Conservation (phyloP, 1,140 invertebrate genomes). For the Nasonia longicornis region DNA sequence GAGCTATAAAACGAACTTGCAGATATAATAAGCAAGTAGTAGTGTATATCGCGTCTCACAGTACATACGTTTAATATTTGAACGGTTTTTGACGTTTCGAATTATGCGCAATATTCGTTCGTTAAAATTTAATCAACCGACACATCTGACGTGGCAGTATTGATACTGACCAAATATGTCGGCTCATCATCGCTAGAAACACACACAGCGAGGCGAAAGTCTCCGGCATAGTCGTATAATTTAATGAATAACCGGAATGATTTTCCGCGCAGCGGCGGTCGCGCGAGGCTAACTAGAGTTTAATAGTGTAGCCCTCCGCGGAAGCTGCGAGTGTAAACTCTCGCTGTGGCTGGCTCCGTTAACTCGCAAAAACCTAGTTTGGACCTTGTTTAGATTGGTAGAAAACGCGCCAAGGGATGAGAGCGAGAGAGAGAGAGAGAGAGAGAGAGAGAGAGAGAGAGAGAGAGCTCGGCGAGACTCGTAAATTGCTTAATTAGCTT, state of each 20-base stretch:
- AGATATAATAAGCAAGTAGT: no score
- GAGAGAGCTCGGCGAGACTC: slow-evolving; percentile 15
- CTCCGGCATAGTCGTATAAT: background rate
- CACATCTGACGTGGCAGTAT: no score
- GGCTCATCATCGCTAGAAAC: background rate
- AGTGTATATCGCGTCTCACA: no score
- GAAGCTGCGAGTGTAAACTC: slow-evolving; percentile 49
- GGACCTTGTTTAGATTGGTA: slow-evolving; percentile 55
- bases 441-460: background rate
- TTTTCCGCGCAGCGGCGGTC: slow-evolving; percentile 31
- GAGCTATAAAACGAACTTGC: no score
- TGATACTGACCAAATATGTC: no score
- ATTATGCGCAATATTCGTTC: no score
- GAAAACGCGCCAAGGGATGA: slow-evolving; percentile 41
- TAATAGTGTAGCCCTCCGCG: slow-evolving; percentile 53
- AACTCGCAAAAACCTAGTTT: slow-evolving; percentile 58
- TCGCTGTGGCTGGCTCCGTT: slow-evolving; percentile 40
- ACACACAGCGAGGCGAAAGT: background rate
- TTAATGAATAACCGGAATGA: slow-evolving; percentile 23
- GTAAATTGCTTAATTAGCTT: slow-evolving; percentile 63
- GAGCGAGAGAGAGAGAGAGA: background rate
- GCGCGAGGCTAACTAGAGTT: slow-evolving; percentile 53
- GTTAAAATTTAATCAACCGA: no score
- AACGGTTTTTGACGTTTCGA: no score
- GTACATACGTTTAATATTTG: no score